Evolutionary conservation across 2,797 vertebrate genomes (phyloP).

Genomic region (Masticophis lateralis): DNA sequence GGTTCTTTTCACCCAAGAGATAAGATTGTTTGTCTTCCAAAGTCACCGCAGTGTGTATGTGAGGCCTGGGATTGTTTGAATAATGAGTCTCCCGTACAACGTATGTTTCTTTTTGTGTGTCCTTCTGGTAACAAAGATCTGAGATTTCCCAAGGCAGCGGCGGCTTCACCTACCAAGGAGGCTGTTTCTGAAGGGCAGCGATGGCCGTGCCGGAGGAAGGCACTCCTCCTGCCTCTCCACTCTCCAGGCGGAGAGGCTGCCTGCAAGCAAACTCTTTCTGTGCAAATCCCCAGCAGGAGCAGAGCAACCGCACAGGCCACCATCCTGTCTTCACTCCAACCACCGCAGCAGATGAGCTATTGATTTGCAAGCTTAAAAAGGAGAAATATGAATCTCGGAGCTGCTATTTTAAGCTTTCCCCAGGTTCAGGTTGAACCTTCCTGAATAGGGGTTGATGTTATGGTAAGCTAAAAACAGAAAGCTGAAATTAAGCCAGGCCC

Average conservation of each 20-base stretch:
- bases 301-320: neutral
- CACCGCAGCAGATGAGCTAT: neutral
- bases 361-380: neutral
- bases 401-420: neutral
- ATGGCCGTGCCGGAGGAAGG: constrained; percentile 31
- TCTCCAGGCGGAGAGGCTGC: constrained; percentile 31
- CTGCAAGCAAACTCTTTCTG: constrained; percentile 43
- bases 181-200: constrained; percentile 49
- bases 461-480: neutral
- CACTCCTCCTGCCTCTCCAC: constrained; percentile 45
- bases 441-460: neutral
- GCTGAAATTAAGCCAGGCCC: neutral
- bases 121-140: constrained; percentile 64
- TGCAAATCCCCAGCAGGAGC: constrained; percentile 58
- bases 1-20: constrained; percentile 79
- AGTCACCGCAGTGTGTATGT: constrained; percentile 68
- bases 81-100: constrained; percentile 72
- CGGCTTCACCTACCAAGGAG: constrained; percentile 4
- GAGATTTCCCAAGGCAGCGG: constrained; percentile 67
- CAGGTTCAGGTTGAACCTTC: accelerated
- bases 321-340: neutral
- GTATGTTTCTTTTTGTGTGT: constrained; percentile 66
- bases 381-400: constrained; percentile 23
- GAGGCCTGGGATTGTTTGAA: constrained; percentile 72
- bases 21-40: constrained; percentile 79